A percentile compares a stretch with the other conserved stretches of the same genome.
phyloP scores from a whole-genome alignment of 1,140 invertebrate species.

The Papilio aristodemus region DNA sequence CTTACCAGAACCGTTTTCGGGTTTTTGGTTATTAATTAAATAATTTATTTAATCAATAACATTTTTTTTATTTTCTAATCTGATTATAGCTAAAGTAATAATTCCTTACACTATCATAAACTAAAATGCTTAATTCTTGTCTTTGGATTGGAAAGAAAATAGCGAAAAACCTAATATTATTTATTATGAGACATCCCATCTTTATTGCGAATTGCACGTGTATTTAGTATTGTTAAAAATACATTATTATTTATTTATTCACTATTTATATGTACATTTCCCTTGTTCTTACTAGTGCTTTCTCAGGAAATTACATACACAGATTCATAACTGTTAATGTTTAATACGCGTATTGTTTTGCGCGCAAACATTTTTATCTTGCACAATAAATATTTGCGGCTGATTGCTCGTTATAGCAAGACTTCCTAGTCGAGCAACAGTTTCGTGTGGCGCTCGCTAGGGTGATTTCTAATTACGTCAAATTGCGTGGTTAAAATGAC shows the following conservation, averaged over 20 bases:
- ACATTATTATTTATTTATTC: background rate
- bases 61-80: no score
- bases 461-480: conserved; percentile 71
- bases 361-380: conserved; percentile 2
- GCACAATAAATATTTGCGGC: conserved; percentile 40
- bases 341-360: conserved; percentile 3
- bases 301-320: conserved; percentile 11
- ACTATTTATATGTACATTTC: conserved; percentile 14
- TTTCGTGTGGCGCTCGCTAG: conserved; percentile 52
- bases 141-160: no score
- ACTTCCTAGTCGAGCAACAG: conserved; percentile 44
- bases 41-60: no score
- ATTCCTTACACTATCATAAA: no score
- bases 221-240: background rate
- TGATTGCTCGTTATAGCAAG: conserved; percentile 51
- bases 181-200: background rate
- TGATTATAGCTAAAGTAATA: no score
- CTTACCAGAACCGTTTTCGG: no score
- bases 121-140: no score
- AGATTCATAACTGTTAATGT: conserved; percentile 16
- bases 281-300: conserved; percentile 2
- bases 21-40: no score
- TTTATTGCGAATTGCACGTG: conserved; percentile 7
- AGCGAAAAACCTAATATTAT: no score
- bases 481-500: conserved; percentile 71